Conservation (phyloP, 2,797 vertebrate species). For the Gymnocypris eckloni region DNA sequence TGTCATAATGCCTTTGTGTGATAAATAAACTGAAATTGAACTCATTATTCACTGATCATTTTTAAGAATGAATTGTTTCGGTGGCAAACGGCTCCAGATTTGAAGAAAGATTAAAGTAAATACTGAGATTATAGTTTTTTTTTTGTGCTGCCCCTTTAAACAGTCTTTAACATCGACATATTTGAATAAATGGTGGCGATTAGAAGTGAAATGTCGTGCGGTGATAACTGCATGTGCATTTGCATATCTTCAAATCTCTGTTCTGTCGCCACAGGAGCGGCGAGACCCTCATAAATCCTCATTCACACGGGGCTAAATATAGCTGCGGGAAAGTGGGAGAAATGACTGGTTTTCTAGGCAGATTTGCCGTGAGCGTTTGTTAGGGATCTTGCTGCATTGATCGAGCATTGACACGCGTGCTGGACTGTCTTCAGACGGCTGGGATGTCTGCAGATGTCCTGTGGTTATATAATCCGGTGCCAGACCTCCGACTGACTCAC, state of each 20-base stretch:
- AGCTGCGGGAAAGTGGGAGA: constrained; percentile 6
- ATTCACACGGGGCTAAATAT: constrained; percentile 14
- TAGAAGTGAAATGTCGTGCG: background rate
- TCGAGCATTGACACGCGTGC: background rate
- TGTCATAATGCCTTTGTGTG: background rate
- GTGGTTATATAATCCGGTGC: constrained; percentile 4
- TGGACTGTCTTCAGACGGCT: background rate
- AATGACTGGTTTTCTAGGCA: background rate
- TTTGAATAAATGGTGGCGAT: background rate
- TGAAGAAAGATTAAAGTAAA: background rate
- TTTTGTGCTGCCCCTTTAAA: background rate
- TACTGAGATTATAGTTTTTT: background rate
- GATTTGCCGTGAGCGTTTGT: background rate
- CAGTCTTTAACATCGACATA: background rate
- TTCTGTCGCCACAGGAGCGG: background rate
- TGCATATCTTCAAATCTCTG: constrained; percentile 9
- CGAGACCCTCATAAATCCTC: background rate
- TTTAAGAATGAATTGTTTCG: background rate
- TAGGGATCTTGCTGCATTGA: background rate
- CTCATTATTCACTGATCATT: background rate
- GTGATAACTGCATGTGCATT: background rate
- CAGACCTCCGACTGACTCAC: background rate
- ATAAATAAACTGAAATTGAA: background rate
- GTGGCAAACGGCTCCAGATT: background rate
- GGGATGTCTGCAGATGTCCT: background rate